Base-by-base conservation (phyloP, 2,888 invertebrate species). In the Luffia ferchaultella region DNA sequence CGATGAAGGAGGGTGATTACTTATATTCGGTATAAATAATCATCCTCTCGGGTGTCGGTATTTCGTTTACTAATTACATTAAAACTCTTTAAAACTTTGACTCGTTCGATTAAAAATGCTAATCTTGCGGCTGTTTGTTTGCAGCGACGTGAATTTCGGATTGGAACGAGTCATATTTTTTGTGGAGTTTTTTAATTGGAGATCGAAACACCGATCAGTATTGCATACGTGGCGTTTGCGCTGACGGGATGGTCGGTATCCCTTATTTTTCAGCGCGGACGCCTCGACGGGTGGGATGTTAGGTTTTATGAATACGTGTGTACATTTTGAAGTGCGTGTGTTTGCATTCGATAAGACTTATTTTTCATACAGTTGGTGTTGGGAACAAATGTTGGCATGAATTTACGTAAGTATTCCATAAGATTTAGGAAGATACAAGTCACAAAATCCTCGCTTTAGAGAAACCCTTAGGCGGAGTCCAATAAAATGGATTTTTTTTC, bases 281-380 rank as follows among this genome's bases (percentile, higher is more conserved):
- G 12, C 12, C 30, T 30, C 30, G 30, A 30, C 12, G 50, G 53
- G 55, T 62, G 59, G 64, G 73, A 70, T 70, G 67, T 64, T 70
- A 68, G 75, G 65, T 58, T 59, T 57, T 60, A 57, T 54, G 57
- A 55, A 59, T 58, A 59, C 62, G 64, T 67, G 67, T 70, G 54
- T 61, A 55, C 54, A 53, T 59, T 55, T 30, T 30, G 30, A 17
- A 16, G 64, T 62, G 68, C 67, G 62, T 65, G 73, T 73, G 73
- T 67, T 62, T 70, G 70, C 67, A 69, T 67, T 64, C 65, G 64
- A 65, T 64, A 44, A 42, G 44, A 45, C 45, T 42, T 45, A 30
- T 30, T 61, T 63, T 62, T 65, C 52, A 65, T 63, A 75, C 76
- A 79, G 80, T 78, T 80, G 82, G 82, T 83, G 74, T 70, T 67